Evolutionary conservation across 2,888 invertebrate genomes (phyloP).

Genomic region (Plebejus anna): DNA sequence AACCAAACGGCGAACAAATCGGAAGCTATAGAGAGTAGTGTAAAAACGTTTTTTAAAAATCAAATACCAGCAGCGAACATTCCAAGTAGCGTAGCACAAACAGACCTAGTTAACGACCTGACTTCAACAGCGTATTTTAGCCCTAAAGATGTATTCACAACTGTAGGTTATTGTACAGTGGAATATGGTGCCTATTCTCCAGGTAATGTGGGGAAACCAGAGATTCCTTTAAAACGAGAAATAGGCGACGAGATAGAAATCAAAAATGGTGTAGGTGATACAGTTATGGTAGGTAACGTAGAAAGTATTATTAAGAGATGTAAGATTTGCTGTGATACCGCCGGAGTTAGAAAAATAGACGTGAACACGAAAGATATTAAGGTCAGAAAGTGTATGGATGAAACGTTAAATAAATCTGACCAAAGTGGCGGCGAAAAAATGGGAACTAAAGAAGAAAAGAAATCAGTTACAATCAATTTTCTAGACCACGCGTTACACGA

Average conservation of each 20-base stretch:
- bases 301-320: constrained; percentile 47
- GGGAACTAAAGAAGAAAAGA: constrained; percentile 36
- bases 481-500: constrained; percentile 44
- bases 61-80: constrained; percentile 42
- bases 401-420: constrained; percentile 40
- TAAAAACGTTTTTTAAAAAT: constrained; percentile 38
- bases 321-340: constrained; percentile 51
- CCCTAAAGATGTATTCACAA: constrained; percentile 48
- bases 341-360: constrained; percentile 37
- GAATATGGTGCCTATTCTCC: constrained; percentile 46
- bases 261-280: constrained; percentile 36
- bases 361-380: constrained; percentile 43
- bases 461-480: constrained; percentile 50
- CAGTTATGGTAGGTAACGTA: constrained; percentile 38
- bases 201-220: constrained; percentile 39
- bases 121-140: constrained; percentile 52
- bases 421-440: constrained; percentile 39
- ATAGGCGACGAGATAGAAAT: neutral
- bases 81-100: constrained; percentile 44
- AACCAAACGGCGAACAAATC: constrained; percentile 35
- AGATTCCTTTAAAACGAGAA: constrained; percentile 18
- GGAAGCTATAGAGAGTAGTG: constrained; percentile 34
- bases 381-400: constrained; percentile 50
- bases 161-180: constrained; percentile 62
- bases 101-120: constrained; percentile 59